Base-by-base conservation (phyloP, 2,797 vertebrate species). In the Champsocephalus gunnari region DNA sequence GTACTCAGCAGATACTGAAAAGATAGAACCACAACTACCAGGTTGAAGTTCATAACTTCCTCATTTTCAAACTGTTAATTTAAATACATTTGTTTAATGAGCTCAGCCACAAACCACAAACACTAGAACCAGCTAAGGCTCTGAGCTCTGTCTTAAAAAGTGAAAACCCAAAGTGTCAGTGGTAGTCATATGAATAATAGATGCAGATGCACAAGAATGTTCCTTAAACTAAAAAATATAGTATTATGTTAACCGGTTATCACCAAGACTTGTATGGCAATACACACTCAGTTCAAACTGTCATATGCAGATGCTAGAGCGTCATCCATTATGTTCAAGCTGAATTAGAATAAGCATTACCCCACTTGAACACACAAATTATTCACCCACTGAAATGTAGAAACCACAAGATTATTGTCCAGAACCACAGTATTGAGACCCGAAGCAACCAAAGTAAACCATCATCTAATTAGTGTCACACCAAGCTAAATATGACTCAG, bases 381-480 rank as follows among this genome's bases (percentile, higher is more conserved):
- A 47, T 8, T 19, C 13, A 67, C 51, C 44, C 7, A 12, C n/a
- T 41, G 7, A 48, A 66, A 38, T 60, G 11, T 71, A 61, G 19
- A 47, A 77, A 54, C 10, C 66, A 66, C 45, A 41, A 56, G 11
- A 1, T 7, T 24, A 59, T 12, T 49, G 3, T 67, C 57, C 45
- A 77, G 16, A 70, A 9, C 53, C 66, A 76, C 66, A 62, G 28
- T 58, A 19, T 32, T 66, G 19, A 65, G n/a, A 67, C 13, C 45
- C 45, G 73, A 60, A 67, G 56, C 70, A 79, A 58, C 34, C 64
- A 76, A 53, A 53, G 9, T 51, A 68, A 71, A 57, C 62, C 2
- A 41, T 28, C 58, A 53, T 62, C 32, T 61, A 21, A 47, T 19
- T 41, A 19, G 32, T 43, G 11, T 71, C 51, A 67, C 6, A 68